Evolutionary conservation across 2,113 vertebrate genomes (phyloP).

Genomic region (Coturnix japonica): DNA sequence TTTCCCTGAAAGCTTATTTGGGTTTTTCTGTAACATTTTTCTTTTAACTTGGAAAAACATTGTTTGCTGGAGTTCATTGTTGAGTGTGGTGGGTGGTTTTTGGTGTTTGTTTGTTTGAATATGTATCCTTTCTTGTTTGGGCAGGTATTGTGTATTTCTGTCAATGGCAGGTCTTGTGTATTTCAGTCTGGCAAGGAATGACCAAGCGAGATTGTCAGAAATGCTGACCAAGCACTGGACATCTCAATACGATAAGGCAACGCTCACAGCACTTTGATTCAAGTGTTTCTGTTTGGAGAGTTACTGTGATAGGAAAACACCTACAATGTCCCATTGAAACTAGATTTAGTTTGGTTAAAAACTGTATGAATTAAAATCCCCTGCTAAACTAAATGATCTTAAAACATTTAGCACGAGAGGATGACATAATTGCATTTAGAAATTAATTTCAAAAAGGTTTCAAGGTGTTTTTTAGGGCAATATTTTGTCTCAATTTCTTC

Average conservation of each 20-base stretch:
- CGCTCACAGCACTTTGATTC: neutral
- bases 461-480: neutral
- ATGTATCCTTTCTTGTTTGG: neutral
- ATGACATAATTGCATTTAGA: neutral
- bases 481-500: neutral
- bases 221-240: neutral
- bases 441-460: neutral
- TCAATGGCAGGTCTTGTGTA: neutral
- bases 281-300: neutral
- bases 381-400: neutral
- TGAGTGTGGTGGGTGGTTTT: no score
- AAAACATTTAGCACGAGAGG: neutral
- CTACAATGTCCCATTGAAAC: neutral
- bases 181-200: neutral
- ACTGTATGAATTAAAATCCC: neutral
- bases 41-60: no score
- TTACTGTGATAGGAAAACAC: neutral
- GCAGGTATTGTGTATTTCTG: neutral
- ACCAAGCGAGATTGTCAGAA: neutral
- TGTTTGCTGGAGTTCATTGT: no score
- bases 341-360: neutral
- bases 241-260: neutral
- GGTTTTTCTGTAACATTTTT: neutral
- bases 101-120: no score
- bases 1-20: neutral